A percentile compares a stretch with the other conserved stretches of the same genome.
These are phyloP conservation scores for Hyperoplus lanceolatus DNA, from an alignment of 2,797 vertebrate genomes.

Conservation along the genomic window DNA sequence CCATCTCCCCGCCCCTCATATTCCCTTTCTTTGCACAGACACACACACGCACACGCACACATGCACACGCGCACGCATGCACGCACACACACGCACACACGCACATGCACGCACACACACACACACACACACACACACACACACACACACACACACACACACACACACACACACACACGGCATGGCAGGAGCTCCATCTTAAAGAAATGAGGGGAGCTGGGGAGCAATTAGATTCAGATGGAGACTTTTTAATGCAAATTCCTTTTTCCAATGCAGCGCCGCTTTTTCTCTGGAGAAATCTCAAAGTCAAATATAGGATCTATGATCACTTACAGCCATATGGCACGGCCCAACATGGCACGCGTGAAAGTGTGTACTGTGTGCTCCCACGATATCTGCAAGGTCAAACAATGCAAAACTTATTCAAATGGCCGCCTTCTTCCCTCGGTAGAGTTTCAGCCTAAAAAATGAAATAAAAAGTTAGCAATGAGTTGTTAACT, in stretches of 20 bases:
- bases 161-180: conserved; percentile 25
- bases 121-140: neutral
- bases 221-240: conserved; percentile 81
- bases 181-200: conserved; percentile 71
- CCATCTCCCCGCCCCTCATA: conserved; percentile 12
- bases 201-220: conserved; percentile 74
- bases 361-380: neutral
- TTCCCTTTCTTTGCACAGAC: conserved; percentile 3
- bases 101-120: too few species aligned
- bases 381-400: conserved; percentile 34
- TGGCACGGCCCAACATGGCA: conserved; percentile 49
- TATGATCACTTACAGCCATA: conserved; percentile 76
- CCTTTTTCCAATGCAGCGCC: conserved; percentile 53
- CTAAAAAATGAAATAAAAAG: neutral
- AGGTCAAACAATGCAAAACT: conserved; percentile 68
- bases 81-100: too few species aligned
- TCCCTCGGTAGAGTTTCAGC: conserved; percentile 42
- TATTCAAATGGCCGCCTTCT: conserved; percentile 31
- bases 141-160: conserved; percentile 12
- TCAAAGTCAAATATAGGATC: conserved; percentile 81
- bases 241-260: conserved; percentile 78
- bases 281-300: conserved; percentile 72
- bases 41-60: conserved; percentile 24
- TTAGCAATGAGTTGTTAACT: conserved; percentile 8
- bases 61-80: too few species aligned